A percentile compares a stretch with the other conserved stretches of the same genome.
Conservation (phyloP, 2,113 vertebrate species). For the Erythrocercus mccallii region DNA sequence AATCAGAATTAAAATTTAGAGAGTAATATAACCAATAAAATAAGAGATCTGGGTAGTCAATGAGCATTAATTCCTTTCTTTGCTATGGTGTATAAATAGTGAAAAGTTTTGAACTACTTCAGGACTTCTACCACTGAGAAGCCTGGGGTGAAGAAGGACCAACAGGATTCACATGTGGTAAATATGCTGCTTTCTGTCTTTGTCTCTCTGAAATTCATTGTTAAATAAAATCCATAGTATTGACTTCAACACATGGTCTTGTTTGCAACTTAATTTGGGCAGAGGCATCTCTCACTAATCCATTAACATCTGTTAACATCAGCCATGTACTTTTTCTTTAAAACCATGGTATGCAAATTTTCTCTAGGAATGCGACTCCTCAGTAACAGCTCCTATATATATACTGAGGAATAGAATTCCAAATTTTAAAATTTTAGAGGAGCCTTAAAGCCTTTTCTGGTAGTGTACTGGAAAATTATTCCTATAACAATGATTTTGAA, state of each 20-base stretch:
- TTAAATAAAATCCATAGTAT: neutral
- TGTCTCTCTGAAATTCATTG: neutral
- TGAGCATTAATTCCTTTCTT: neutral
- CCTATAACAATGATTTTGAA: neutral
- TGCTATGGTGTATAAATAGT: no score
- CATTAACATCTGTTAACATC: neutral
- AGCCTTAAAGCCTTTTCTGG: neutral
- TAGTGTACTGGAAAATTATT: neutral
- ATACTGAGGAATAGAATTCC: neutral
- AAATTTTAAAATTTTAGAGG: neutral
- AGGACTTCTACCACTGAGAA: neutral
- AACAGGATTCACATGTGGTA: neutral
- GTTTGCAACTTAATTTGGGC: neutral
- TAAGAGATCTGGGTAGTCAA: neutral
- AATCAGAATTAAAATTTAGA: neutral
- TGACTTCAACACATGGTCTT: neutral
- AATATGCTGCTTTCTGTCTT: neutral
- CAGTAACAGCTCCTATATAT: neutral
- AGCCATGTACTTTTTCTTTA: neutral
- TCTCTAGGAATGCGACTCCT: neutral
- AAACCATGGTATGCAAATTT: neutral
- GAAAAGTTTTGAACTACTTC: neutral
- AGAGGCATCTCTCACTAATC: neutral
- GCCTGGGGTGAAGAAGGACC: neutral
- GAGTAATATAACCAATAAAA: neutral